Evolutionary conservation across 2,113 vertebrate genomes (phyloP), one percentile per base, ranked within the genome.

Genomic region (Cercopithecus mona): DNA sequence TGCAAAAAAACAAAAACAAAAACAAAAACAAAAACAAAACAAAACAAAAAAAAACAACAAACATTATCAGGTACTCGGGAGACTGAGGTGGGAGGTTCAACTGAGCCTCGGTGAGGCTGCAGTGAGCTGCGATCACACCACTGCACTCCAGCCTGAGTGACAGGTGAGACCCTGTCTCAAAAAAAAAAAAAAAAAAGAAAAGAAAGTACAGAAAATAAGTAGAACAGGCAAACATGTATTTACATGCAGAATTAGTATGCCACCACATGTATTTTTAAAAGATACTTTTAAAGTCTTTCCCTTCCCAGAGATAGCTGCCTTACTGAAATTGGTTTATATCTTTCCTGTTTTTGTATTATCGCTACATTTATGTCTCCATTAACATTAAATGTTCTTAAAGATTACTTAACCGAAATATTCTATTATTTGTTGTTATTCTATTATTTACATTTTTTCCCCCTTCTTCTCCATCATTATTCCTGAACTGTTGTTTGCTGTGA

Each of bases 381-480:
- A 70, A 10, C 35, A 61, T 83, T 79, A 30, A 75, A 2, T 81
- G 57, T 88, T 93, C 43, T 96, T 76, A 52, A 76, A 27, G 8
- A 52, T 95, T 81, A 38, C n/a, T 50, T 90, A 87, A 70, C 35
- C 70, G 23, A 93, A 93, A 87, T 35, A 89, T 38, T 92, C n/a
- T 76, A 1, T 84, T 93, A 79, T 27, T 75, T 5, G 23, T 72
- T 82, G 43, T 86, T 35, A 89, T 38, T 92, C n/a, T 81, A 0
- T 84, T 93, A 79, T 27, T 76, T 6, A 30, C 22, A 70, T 5
- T 86, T 93, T 81, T 81, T 30, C n/a, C 23, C 35, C 14, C 17
- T 68, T 88, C 52, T 90, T n/a, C 59, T n/a, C 20, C 40, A 81
- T 0, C 6, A 55, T 83, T 83, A n/a, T 75, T 95, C 76, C 23